Conservation (phyloP, 2,888 invertebrate genomes). For the Morpho deidamia region DNA sequence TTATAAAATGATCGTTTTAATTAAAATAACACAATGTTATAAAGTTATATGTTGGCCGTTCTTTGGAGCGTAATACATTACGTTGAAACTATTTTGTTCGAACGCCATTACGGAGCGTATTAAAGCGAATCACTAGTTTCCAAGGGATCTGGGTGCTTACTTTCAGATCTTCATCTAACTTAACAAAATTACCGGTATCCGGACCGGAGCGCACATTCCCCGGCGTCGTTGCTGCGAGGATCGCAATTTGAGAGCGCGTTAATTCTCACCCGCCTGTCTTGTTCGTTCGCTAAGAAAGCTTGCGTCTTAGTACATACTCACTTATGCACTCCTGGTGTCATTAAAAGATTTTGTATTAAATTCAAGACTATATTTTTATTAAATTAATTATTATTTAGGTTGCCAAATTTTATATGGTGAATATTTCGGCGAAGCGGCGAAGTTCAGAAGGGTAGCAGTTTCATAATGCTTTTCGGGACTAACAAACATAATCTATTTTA, state of each 20-base stretch:
- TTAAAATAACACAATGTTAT: no score
- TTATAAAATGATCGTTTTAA: no score
- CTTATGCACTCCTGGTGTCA: neutral
- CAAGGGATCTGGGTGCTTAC: slow-evolving; percentile 10
- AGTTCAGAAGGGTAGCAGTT: no score
- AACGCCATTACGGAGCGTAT: slow-evolving; percentile 3
- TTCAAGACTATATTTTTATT: no score
- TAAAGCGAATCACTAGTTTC: slow-evolving; percentile 5
- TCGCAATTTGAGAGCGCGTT: slow-evolving; percentile 35
- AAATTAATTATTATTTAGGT: no score
- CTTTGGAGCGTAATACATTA: neutral
- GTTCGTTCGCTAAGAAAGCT: slow-evolving; percentile 30
- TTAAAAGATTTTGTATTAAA: slow-evolving; percentile 1
- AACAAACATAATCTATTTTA: no score
- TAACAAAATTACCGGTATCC: slow-evolving; percentile 27
- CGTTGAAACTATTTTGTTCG: slow-evolving; percentile 7
- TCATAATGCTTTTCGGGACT: no score
- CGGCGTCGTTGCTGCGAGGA: slow-evolving; percentile 21
- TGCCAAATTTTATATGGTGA: no score
- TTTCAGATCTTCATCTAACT: slow-evolving; percentile 21
- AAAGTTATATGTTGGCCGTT: no score
- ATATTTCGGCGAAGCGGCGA: no score
- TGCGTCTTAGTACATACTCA: slow-evolving; percentile 18
- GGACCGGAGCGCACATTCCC: slow-evolving; percentile 20
- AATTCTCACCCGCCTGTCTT: slow-evolving; percentile 45